Evolutionary conservation across 2,888 invertebrate genomes (phyloP), one percentile per base, ranked within the genome.

Genomic region (Aspidiotus rigidus): DNA sequence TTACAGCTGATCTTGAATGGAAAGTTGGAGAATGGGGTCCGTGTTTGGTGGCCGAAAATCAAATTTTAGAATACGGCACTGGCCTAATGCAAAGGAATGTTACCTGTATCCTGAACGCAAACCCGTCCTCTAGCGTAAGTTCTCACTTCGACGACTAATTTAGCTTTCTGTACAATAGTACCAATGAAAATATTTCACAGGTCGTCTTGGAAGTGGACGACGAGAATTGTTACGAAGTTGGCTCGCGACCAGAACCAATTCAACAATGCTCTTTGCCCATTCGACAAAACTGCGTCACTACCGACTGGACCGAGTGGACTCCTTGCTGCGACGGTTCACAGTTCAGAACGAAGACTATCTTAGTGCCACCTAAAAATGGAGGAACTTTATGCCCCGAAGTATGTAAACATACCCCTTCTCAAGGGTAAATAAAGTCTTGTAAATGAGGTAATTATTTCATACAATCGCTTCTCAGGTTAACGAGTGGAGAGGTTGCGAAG

Each of bases 351-450:
- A 71, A 79, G 75, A 74, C 74, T 17, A 76, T 79, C 28, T 72
- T 79, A 3, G 76, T 78, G 42, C 77, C 77, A 2, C 77, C 78
- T 0, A 74, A 75, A 49, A 74, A 76, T 62, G 77, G 77, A 6
- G 79, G 78, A 2, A 75, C 75, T 40, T 75, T 75, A 7, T 79
- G 79, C 71, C 78, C 78, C 10, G 73, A 76, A 72, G 76, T 76
- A 71, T 57, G 70, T 55, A 44, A 10, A 49, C n/a, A 3, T 2
- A 49, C 2, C 11, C 49, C n/a, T 13, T 7, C 2, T 7, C 57
- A 7, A 10, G 10, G 15, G 13, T 6, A 13, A 49, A 49, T 49
- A 49, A n/a, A 49, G 49, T 13, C 6, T n/a, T 49, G n/a, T 49
- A 49, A n/a, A n/a, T 44, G 49, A 10, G 11, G 49, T 11, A 3